A percentile compares a stretch with the other conserved stretches of the same genome.
Evolutionary conservation across 2,888 invertebrate genomes (phyloP).

Genomic region (Dioctria linearis): DNA sequence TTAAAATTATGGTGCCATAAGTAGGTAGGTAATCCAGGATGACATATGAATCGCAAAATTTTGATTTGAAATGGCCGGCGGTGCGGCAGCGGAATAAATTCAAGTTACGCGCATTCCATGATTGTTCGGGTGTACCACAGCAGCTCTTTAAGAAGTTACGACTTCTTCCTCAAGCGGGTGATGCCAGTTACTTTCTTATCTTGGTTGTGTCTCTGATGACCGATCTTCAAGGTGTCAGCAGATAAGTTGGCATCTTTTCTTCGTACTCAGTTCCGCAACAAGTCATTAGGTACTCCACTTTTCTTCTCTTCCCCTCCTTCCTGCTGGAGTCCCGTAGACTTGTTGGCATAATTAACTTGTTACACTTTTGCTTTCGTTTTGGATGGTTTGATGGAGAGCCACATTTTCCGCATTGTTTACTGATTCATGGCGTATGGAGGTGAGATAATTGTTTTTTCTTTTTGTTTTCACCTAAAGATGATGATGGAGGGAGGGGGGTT

Average conservation of each 20-base stretch:
- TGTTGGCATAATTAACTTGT: slow-evolving; percentile 39
- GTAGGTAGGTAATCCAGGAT: slow-evolving; percentile 5
- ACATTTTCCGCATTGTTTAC: slow-evolving; percentile 44
- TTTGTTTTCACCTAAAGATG: background rate
- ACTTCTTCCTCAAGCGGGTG: slow-evolving; percentile 32
- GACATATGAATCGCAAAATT: slow-evolving; percentile 38
- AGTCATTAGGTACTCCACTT: background rate
- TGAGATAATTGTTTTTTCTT: background rate
- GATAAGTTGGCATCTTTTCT: slow-evolving; percentile 5
- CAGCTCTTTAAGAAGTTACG: background rate
- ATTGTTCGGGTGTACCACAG: slow-evolving; percentile 27
- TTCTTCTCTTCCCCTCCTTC: background rate
- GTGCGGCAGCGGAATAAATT: background rate
- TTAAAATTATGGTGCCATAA: slow-evolving; percentile 27
- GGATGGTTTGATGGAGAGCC: background rate
- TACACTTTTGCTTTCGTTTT: slow-evolving; percentile 36
- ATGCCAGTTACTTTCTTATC: slow-evolving; percentile 9
- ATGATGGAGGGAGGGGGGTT: background rate
- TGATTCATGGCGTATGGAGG: slow-evolving; percentile 34
- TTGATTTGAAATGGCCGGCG: slow-evolving; percentile 15
- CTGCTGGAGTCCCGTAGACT: background rate
- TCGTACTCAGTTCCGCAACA: background rate
- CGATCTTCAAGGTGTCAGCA: slow-evolving; percentile 29
- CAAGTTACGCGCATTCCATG: slow-evolving; percentile 22
- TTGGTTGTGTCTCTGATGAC: slow-evolving; percentile 5